Conservation (phyloP, 1,140 invertebrate genomes). For the Drosophila auraria region DNA sequence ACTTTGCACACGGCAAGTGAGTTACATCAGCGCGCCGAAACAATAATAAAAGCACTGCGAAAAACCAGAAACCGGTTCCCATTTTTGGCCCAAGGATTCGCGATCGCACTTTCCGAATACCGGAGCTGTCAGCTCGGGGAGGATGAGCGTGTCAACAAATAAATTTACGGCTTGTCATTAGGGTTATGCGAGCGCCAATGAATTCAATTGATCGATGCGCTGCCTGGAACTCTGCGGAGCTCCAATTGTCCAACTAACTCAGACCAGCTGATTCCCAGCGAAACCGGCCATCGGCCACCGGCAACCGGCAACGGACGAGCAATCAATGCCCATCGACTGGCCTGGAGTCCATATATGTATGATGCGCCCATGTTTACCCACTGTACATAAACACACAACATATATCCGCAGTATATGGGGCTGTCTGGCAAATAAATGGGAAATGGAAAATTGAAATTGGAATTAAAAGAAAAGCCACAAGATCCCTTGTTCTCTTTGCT, state of each 20-base stretch:
- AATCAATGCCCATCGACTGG: slow-evolving; percentile 52
- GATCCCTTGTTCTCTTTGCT: slow-evolving; percentile 8
- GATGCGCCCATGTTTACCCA: slow-evolving; percentile 13
- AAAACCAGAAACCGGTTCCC: slow-evolving; percentile 34
- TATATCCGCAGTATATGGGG: slow-evolving; percentile 2
- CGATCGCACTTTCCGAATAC: slow-evolving; percentile 22
- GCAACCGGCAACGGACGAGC: slow-evolving; percentile 35
- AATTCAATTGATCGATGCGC: slow-evolving; percentile 67
- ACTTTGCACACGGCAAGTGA: slow-evolving; percentile 57
- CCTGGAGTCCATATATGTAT: slow-evolving; percentile 20
- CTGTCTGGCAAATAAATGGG: slow-evolving; percentile 29
- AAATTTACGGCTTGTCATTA: slow-evolving; percentile 63
- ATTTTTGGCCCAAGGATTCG: slow-evolving; percentile 33
- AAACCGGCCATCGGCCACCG: slow-evolving; percentile 52
- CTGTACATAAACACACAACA: slow-evolving; percentile 23
- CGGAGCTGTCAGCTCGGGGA: slow-evolving; percentile 34
- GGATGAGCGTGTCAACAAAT: slow-evolving; percentile 57
- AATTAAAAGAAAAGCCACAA: slow-evolving; percentile 54
- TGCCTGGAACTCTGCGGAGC: slow-evolving; percentile 23
- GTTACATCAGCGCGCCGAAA: slow-evolving; percentile 57
- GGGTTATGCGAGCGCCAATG: slow-evolving; percentile 42
- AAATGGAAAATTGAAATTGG: slow-evolving; percentile 37
- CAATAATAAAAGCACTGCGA: slow-evolving; percentile 19
- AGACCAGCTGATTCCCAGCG: slow-evolving; percentile 74
- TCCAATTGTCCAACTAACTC: slow-evolving; percentile 69